phyloP scores from a whole-genome alignment of 2,888 invertebrate species.

The Orgyia antiqua region DNA sequence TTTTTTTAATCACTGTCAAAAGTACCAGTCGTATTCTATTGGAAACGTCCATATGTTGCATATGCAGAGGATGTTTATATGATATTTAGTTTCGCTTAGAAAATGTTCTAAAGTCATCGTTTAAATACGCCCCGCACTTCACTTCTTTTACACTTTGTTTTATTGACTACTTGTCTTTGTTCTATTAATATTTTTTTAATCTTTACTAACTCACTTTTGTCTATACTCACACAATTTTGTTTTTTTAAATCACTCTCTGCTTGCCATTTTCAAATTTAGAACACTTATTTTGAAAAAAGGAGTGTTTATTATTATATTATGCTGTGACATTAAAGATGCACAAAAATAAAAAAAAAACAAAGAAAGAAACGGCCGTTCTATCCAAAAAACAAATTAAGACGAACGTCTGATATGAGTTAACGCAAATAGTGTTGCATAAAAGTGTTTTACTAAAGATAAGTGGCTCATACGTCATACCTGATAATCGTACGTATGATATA shows the following conservation, averaged over 20 bases:
- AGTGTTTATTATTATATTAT: too few species aligned
- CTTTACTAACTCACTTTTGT: too few species aligned
- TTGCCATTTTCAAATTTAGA: too few species aligned
- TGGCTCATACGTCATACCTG: not conserved
- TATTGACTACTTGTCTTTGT: too few species aligned
- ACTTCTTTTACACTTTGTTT: slow-evolving; percentile 5
- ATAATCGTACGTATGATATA: not conserved
- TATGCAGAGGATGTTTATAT: slow-evolving; percentile 17
- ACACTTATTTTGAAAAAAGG: too few species aligned
- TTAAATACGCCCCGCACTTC: slow-evolving; percentile 4
- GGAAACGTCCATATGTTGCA: slow-evolving; percentile 25
- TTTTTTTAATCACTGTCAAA: slow-evolving; percentile 20
- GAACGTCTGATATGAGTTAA: not conserved
- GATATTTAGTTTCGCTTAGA: slow-evolving; percentile 20
- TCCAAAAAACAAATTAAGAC: not conserved
- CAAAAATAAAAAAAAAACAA: too few species aligned
- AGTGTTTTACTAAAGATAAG: not conserved
- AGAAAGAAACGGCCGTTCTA: too few species aligned
- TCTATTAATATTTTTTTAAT: too few species aligned
- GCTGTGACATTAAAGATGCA: too few species aligned
- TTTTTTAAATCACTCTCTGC: too few species aligned
- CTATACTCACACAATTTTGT: too few species aligned
- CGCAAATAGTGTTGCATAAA: not conserved
- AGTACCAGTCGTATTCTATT: slow-evolving; percentile 18
- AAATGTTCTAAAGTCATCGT: slow-evolving; percentile 28